Base-by-base conservation (phyloP, 2,797 vertebrate species). In the Sus cebifrons region DNA sequence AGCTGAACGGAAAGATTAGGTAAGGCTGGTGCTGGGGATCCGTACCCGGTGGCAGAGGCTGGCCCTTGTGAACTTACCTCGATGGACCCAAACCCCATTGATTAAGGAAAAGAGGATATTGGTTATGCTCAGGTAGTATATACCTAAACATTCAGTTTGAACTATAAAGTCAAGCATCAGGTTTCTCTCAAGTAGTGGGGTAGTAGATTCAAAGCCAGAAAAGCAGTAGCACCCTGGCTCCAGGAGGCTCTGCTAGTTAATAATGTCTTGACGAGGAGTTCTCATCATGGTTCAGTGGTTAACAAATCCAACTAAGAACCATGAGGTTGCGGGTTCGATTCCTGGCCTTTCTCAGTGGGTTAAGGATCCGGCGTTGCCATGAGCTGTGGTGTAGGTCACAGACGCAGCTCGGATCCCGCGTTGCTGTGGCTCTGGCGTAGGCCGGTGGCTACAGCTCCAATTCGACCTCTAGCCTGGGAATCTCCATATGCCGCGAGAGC, bases 91-190 rank as follows among this genome's bases (percentile, higher is more conserved):
- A 52, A n/a, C 3, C 49, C 49, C 21, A 23, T 44, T 77, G 83
- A 52, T 70, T 71, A 88, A 71, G 78, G 62, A 78, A 79, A 13
- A 56, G 88, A 25, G 27, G 12, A 74, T 82, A n/a, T 89, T 36
- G 77, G 54, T 20, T 84, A 65, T 65, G 13, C 74, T 96, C 74
- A 78, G 12, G 29, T 79, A 91, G 23, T 17, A 74, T 4, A 87
- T 82, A 85, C 20, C n/a, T 75, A 92, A 52, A 21, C 36, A 82
- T 79, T 83, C 70, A 93, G 52, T 23, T 83, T 89, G 62, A 93
- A 58, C 29, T 44, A 92, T 49, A 92, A 86, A 82, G 68, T 14
- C n/a, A 70, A 71, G 16, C 21, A 36, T 12, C 13, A 44, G 64
- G 71, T 58, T 79, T 27, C 2, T 27, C 70, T 89, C n/a, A 83